phyloP scores from a whole-genome alignment of 2,797 vertebrate species.

The Netta rufina region DNA sequence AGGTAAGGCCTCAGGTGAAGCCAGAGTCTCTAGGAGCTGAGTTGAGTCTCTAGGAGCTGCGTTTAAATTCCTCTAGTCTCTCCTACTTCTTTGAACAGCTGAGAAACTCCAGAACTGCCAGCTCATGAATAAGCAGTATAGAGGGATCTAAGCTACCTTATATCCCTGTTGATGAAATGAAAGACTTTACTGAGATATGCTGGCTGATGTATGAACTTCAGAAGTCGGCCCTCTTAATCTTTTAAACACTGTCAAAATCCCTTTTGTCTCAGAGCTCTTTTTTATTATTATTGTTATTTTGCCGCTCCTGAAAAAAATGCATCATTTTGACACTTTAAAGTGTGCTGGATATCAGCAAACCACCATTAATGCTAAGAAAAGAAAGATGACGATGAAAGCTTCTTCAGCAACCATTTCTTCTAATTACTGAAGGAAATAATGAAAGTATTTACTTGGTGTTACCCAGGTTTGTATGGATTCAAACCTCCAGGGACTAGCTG shows the following conservation, averaged over 20 bases:
- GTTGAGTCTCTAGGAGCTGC: neutral
- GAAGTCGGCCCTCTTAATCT: neutral
- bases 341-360: neutral
- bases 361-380: neutral
- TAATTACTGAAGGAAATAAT: neutral
- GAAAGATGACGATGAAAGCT: neutral
- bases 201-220: neutral
- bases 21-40: neutral
- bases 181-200: neutral
- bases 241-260: neutral
- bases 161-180: neutral
- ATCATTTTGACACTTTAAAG: neutral
- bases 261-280: neutral
- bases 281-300: neutral
- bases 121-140: neutral
- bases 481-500: neutral
- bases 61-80: neutral
- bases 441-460: neutral
- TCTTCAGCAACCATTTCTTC: neutral
- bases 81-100: neutral
- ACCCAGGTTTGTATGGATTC: neutral
- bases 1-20: neutral
- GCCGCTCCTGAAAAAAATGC: neutral
- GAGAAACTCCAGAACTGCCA: neutral
- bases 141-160: neutral